A percentile compares a stretch with the other conserved stretches of the same genome.
phyloP scores from a whole-genome alignment of 2,113 vertebrate species.

The Anhinga anhinga region DNA sequence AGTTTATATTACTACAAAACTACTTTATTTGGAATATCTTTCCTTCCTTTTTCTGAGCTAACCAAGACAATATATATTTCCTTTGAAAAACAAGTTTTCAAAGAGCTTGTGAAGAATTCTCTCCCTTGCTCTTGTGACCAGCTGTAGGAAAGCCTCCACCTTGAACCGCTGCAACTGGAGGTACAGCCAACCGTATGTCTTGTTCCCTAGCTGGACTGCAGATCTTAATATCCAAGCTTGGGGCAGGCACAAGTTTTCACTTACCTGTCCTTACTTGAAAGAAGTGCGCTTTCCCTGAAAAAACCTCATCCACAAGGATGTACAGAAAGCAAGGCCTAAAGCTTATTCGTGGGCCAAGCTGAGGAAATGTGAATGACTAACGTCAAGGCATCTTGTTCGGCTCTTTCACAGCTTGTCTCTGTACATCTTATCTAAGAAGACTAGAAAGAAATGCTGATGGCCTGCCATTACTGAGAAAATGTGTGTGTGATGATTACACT shows the following conservation, averaged over 20 bases:
- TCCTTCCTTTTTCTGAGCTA: neutral
- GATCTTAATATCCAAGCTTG: neutral
- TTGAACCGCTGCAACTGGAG: neutral
- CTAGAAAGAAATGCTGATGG: neutral
- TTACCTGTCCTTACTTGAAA: neutral
- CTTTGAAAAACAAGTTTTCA: neutral
- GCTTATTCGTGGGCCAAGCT: neutral
- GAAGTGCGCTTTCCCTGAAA: neutral
- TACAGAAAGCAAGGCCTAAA: neutral
- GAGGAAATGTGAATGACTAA: neutral
- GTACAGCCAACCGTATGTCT: rapidly evolving
- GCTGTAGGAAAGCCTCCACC: neutral
- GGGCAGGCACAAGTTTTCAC: neutral
- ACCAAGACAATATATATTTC: neutral
- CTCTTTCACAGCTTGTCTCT: conserved; percentile 5
- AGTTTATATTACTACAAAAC: neutral
- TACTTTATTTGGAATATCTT: neutral
- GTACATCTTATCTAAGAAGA: neutral
- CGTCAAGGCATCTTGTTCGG: neutral
- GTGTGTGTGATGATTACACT: neutral
- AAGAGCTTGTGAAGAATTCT: neutral
- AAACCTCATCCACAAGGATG: neutral
- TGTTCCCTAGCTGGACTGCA: neutral
- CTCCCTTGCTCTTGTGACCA: neutral
- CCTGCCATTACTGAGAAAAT: neutral